Conservation (phyloP, 2,888 invertebrate species). For the Eupithecia vulgata region DNA sequence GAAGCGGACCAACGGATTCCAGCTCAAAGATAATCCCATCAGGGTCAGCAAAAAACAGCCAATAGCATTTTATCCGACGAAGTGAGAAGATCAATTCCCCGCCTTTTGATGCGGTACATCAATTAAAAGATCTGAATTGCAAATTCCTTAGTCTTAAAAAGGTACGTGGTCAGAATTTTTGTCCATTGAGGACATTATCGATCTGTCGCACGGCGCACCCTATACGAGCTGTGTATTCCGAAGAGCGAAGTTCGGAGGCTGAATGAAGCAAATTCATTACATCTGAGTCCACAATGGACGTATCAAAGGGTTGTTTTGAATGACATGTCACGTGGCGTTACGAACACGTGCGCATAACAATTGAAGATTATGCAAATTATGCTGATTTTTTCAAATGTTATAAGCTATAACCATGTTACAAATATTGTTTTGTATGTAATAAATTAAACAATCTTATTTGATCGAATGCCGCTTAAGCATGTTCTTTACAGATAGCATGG, state of each 20-base stretch:
- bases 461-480: neutral
- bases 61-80: neutral
- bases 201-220: conserved; percentile 28
- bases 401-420: neutral
- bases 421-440: neutral
- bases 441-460: neutral
- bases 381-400: conserved; percentile 4
- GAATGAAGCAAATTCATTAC: conserved; percentile 60
- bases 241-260: conserved; percentile 33
- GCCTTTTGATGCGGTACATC: conserved; percentile 1
- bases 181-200: conserved; percentile 32
- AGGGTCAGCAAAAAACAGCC: neutral
- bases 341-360: conserved; percentile 58
- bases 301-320: conserved; percentile 62
- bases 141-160: conserved; percentile 6
- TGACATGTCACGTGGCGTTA: conserved; percentile 58
- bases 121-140: conserved; percentile 13
- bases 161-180: conserved; percentile 21
- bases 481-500: neutral
- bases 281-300: conserved; percentile 54
- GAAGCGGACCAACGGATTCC: neutral
- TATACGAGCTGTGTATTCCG: conserved; percentile 19
- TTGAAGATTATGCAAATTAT: conserved; percentile 65
- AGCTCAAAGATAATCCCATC: neutral
- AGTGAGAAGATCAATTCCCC: neutral